Base-by-base conservation (phyloP, 2,113 vertebrate genomes). In the Syngnathus typhle region DNA sequence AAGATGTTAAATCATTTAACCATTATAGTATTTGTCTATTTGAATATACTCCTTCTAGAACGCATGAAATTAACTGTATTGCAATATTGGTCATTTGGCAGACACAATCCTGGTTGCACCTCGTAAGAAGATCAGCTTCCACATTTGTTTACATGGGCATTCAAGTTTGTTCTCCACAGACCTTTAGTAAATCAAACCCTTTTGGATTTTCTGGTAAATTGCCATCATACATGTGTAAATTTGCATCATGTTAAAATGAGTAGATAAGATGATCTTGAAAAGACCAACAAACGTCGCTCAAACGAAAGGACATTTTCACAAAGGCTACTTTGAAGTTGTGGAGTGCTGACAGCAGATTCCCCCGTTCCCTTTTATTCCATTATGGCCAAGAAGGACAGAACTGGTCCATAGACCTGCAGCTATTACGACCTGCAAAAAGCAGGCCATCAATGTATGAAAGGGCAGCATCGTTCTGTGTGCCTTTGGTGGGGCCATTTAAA, bases 391-490 rank as follows among this genome's bases (percentile, higher is more conserved):
- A 5, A 55, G 60, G 23, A 47, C 65, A 64, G 43, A 65, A 61
- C 59, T 44, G 59, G 65, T 73, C 70, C 66, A 67, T 12, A 52
- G 43, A 70, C 67, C 41, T 55, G 65, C 1, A 66, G 79, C 65
- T 54, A 66, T 39, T 18, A 59, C 64, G 49, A 49, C 60, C 67
- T 46, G n/a, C 47, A 52, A 4, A 62, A 21, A 15, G 61, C 67
- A 84, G 71, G 68, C 81, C 75, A 80, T 55, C 46, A 1, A 36
- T 62, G 72, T 52, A 60, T 63, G 70, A 65, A 60, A 66, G 12
- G 32, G 39, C 19, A 55, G 27, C 21, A 55, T 10, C 23, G 27
- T 21, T 55, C 21, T 58, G 27, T 27, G 6, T 15, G 13, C 55
- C 27, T 16, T 63, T 58, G 51, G 62, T 44, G 49, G 49, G 49